Evolutionary conservation across 2,888 invertebrate species (phyloP).

Genomic region (Achlya flavicornis): DNA sequence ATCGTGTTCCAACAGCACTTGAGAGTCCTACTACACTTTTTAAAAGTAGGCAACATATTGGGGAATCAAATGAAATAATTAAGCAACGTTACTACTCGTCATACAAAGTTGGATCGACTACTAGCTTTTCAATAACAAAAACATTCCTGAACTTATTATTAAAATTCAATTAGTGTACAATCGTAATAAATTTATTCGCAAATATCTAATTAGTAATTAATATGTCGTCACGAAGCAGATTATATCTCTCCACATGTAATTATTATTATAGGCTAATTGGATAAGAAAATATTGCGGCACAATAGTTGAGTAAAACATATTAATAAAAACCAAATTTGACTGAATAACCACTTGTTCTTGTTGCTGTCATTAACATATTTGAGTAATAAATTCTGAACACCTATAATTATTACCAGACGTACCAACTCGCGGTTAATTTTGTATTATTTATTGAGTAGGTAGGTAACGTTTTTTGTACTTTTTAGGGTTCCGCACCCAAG

Average conservation of each 20-base stretch:
- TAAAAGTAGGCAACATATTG: no score
- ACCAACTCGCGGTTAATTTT: background rate
- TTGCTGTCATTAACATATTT: background rate
- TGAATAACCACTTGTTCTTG: background rate
- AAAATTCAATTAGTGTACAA: background rate
- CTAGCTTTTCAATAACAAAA: no score
- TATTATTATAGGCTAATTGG: background rate
- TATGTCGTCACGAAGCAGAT: background rate
- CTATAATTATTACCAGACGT: background rate
- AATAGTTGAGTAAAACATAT: background rate
- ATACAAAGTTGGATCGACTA: no score
- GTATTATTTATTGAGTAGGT: conserved; percentile 4
- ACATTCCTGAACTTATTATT: background rate
- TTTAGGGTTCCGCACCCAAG: no score
- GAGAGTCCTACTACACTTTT: no score
- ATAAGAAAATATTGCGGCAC: background rate
- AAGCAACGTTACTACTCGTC: no score
- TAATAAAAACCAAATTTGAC: background rate
- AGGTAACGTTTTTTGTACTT: background rate
- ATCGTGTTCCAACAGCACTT: no score
- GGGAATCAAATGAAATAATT: no score
- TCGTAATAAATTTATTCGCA: background rate
- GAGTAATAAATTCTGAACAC: conserved; percentile 4
- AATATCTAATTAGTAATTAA: background rate
- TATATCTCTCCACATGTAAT: background rate